phyloP scores from a whole-genome alignment of 2,888 invertebrate genomes.

The Chironomus riparius region DNA sequence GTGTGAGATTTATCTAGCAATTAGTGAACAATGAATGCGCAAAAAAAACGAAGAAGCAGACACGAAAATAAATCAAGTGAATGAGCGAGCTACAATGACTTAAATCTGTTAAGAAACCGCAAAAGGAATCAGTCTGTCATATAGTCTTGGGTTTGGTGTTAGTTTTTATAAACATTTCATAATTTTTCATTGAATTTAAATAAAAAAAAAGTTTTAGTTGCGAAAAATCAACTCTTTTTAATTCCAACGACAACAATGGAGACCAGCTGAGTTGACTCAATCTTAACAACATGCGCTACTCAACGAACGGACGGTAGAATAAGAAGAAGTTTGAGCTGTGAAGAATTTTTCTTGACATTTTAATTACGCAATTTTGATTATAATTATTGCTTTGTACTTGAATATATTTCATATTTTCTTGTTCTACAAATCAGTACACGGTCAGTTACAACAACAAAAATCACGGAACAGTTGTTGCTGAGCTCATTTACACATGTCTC shows the following conservation, averaged over 20 bases:
- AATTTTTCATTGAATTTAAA: background rate
- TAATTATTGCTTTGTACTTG: background rate
- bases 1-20: conserved; percentile 4
- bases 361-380: background rate
- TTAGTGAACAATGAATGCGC: background rate
- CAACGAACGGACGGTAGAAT: background rate
- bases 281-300: background rate
- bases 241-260: too few relatives aligned
- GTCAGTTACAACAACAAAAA: too few relatives aligned
- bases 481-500: background rate
- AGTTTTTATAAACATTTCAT: background rate
- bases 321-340: background rate
- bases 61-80: background rate
- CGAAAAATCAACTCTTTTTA: too few relatives aligned
- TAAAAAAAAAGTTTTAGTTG: background rate
- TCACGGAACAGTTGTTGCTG: too few relatives aligned
- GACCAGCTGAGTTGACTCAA: too few relatives aligned
- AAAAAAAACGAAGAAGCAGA: background rate
- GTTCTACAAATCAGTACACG: background rate
- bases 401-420: background rate
- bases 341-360: conserved; percentile 1
- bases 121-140: background rate
- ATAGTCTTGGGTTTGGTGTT: background rate
- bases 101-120: too few relatives aligned
- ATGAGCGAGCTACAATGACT: too few relatives aligned